phyloP scores from a whole-genome alignment of 2,888 invertebrate genomes.

The Rhimphoctona megacephalus region DNA sequence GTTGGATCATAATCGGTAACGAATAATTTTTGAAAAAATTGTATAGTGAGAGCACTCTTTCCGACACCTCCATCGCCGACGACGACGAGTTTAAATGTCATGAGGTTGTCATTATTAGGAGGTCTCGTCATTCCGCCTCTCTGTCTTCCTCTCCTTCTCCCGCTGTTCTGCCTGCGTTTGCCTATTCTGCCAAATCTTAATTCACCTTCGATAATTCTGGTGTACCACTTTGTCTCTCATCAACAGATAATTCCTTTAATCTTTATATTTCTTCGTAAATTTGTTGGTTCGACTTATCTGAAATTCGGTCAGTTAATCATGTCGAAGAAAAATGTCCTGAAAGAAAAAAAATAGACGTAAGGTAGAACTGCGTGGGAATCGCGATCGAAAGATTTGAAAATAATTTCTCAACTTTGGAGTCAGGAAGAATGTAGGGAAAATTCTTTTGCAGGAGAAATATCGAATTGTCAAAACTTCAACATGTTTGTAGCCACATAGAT shows the following conservation, averaged over 20 bases:
- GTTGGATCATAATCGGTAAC: constrained; percentile 98
- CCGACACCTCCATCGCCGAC: constrained; percentile 98
- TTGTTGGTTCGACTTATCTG: neutral
- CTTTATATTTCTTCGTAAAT: constrained; percentile 15
- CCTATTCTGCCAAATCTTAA: constrained; percentile 80
- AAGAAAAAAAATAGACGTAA: neutral
- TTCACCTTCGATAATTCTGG: constrained; percentile 70
- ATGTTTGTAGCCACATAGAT: constrained; percentile 22
- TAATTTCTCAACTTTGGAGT: constrained; percentile 45
- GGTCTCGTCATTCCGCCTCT: constrained; percentile 88
- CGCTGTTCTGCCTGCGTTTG: constrained; percentile 79
- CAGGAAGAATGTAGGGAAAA: constrained; percentile 31
- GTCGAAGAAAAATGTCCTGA: constrained; percentile 27
- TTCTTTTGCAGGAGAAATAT: constrained; percentile 28
- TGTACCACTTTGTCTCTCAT: constrained; percentile 43
- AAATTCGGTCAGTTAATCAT: neutral
- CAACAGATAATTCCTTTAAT: constrained; percentile 17
- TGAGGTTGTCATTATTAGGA: constrained; percentile 89
- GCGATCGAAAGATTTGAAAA: neutral
- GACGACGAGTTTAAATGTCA: constrained; percentile 95
- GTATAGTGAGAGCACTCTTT: constrained; percentile 98
- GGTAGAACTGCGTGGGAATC: neutral
- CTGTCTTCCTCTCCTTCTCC: constrained; percentile 76
- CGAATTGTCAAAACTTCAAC: constrained; percentile 62
- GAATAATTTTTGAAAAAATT: constrained; percentile 97